Base-by-base conservation (phyloP, 2,888 invertebrate species). In the Lycophotia porphyrea region DNA sequence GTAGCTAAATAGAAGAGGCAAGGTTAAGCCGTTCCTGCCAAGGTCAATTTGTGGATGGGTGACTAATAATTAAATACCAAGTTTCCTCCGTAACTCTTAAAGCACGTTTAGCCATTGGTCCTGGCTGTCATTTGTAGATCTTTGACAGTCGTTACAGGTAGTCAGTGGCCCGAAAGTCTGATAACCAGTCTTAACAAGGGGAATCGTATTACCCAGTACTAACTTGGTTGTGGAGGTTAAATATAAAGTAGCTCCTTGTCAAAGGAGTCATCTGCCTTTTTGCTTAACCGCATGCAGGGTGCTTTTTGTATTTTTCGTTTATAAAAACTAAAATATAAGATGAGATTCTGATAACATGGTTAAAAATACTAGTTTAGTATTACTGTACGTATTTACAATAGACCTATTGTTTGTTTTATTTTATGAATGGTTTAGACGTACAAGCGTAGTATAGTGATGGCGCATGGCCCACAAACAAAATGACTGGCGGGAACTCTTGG, bases 381-480 rank as follows among this genome's bases (percentile, higher is more conserved):
- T 44, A 47, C 15, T 31, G n/a, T 39, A 60, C 39, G 18, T 66
- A 18, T 55, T 66, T 39, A 39, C 34, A 68, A 58, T 31, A 60
- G 21, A 78, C 52, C 15, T 74, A 64, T 64, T 81, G 64, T 58
- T 47, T 44, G 27, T 39, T 52, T 52, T 58, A 60, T 58, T 44
- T 67, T 60, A 70, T 78, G 83, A 84, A 84, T 85, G 86, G 75
- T 31, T 42, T 52, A 58, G 39, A 27, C 44, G 74, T 83, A 81
- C 11, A 58, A 78, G 34, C 61, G 61, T 84, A 85, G 78, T 84
- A n/a, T n/a, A 85, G 71, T 58, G 52, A 71, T 73, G 78, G 85
- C 77, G 63, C 24, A 36, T 55, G 36, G 74, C 74, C 70, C 78
- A 74, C 74, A 71, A 65, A 73, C n/a, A 34, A 71, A 76, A 70